Percentiles rank a stretch among this genome's conserved stretches.
These are phyloP conservation scores for Tangara arthus DNA, from an alignment of 2,797 vertebrate species.

Conservation along the genomic window DNA sequence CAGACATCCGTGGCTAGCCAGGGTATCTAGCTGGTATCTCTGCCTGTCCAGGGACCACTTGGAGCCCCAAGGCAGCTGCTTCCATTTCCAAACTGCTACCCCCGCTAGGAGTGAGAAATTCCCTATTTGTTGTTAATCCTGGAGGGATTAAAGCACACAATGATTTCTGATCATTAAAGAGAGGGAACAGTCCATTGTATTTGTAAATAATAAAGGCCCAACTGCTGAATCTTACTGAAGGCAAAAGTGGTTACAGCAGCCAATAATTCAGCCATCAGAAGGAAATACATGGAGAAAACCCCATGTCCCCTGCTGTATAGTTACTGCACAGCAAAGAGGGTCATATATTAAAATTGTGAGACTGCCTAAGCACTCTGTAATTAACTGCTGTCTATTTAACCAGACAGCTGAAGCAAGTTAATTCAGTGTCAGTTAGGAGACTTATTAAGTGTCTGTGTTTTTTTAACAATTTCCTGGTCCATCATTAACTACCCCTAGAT, in stretches of 20 bases:
- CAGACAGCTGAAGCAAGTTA: conserved; percentile 70
- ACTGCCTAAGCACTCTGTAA: conserved; percentile 69
- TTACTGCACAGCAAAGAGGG: conserved; percentile 43
- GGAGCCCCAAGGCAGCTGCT: fast-evolving
- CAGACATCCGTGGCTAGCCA: neutral
- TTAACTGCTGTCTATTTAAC: conserved; percentile 75
- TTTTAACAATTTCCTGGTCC: conserved; percentile 73
- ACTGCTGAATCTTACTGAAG: neutral
- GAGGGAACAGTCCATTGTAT: neutral
- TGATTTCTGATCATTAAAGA: neutral
- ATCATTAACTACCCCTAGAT: conserved; percentile 76
- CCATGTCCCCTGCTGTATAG: neutral
- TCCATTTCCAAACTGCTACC: neutral
- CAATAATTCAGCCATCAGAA: neutral
- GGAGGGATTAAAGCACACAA: neutral
- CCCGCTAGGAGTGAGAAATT: neutral
- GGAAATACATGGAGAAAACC: neutral
- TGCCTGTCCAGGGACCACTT: neutral
- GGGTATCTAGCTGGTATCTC: neutral
- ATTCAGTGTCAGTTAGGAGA: conserved; percentile 73
- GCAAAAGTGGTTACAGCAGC: neutral
- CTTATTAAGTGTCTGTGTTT: conserved; percentile 69
- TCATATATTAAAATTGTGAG: conserved; percentile 65
- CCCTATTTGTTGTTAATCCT: neutral
- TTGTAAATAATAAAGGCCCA: neutral